Evolutionary conservation across 2,797 vertebrate species (phyloP).

Genomic region (Lindbergichthys nudifrons): DNA sequence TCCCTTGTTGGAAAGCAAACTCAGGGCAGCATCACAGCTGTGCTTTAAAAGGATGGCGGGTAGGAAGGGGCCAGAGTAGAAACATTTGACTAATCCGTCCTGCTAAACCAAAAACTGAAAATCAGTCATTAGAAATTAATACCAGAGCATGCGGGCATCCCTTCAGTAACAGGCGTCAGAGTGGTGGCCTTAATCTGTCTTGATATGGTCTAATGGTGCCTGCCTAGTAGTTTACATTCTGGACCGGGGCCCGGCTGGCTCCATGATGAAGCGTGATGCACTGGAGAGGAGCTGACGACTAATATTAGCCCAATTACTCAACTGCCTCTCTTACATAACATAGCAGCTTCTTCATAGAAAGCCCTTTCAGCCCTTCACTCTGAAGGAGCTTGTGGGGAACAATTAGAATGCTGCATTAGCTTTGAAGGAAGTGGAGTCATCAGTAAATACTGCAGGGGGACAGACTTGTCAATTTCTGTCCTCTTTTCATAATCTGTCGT

Average conservation of each 20-base stretch:
- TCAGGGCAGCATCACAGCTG: constrained; percentile 30
- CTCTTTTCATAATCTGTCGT: constrained; percentile 24
- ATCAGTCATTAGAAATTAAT: constrained; percentile 67
- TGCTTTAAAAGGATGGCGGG: background rate
- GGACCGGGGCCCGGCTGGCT: constrained; percentile 32
- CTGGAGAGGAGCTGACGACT: constrained; percentile 28
- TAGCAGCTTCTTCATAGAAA: constrained; percentile 46
- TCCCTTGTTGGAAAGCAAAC: constrained; percentile 27
- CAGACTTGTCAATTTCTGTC: constrained; percentile 27
- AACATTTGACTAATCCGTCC: constrained; percentile 63
- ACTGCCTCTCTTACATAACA: constrained; percentile 52
- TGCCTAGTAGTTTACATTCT: constrained; percentile 50
- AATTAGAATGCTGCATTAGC: constrained; percentile 18
- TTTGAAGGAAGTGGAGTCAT: constrained; percentile 9
- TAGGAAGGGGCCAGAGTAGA: constrained; percentile 32
- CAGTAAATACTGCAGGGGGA: constrained; percentile 9
- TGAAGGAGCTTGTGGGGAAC: constrained; percentile 11
- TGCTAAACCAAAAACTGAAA: constrained; percentile 59
- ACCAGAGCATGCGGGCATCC: constrained; percentile 32
- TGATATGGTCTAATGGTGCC: constrained; percentile 75
- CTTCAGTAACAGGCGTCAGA: constrained; percentile 52
- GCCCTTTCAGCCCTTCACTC: constrained; percentile 16
- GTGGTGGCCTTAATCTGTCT: constrained; percentile 71
- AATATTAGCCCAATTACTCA: constrained; percentile 57
- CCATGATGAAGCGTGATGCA: constrained; percentile 40